These are phyloP conservation scores for Drosophila navojoa DNA, from an alignment of 1,140 invertebrate species.

Conservation along the genomic window DNA sequence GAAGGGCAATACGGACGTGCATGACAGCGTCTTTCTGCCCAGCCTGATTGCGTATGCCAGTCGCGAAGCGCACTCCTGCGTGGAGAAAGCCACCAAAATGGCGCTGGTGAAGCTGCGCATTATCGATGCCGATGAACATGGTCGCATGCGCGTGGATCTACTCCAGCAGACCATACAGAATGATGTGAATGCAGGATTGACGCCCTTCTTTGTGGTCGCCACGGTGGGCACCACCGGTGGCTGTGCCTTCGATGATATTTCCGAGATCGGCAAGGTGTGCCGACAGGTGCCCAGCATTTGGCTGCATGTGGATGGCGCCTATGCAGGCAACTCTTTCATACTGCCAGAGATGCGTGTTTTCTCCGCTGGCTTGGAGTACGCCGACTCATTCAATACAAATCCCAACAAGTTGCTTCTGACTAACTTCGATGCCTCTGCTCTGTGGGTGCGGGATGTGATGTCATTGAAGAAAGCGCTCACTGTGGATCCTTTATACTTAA, in stretches of 20 bases:
- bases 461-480: slow-evolving; percentile 93
- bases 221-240: slow-evolving; percentile 92
- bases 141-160: slow-evolving; percentile 89
- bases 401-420: slow-evolving; percentile 96
- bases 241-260: slow-evolving; percentile 92
- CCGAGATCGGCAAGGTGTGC: slow-evolving; percentile 92
- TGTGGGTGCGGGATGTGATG: slow-evolving; percentile 94
- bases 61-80: slow-evolving; percentile 95
- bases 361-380: slow-evolving; percentile 91
- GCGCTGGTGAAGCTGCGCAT: slow-evolving; percentile 94
- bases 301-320: slow-evolving; percentile 92
- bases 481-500: slow-evolving; percentile 96
- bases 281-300: slow-evolving; percentile 87
- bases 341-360: slow-evolving; percentile 92
- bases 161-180: slow-evolving; percentile 89
- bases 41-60: slow-evolving; percentile 93
- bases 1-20: slow-evolving; percentile 82
- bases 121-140: slow-evolving; percentile 93
- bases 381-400: slow-evolving; percentile 96
- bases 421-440: slow-evolving; percentile 95
- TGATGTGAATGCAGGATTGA: slow-evolving; percentile 90
- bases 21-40: slow-evolving; percentile 91
- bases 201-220: slow-evolving; percentile 94
- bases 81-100: slow-evolving; percentile 97
- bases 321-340: slow-evolving; percentile 93